phyloP scores from a whole-genome alignment of 2,113 vertebrate genomes.

The Lagopus leucura region DNA sequence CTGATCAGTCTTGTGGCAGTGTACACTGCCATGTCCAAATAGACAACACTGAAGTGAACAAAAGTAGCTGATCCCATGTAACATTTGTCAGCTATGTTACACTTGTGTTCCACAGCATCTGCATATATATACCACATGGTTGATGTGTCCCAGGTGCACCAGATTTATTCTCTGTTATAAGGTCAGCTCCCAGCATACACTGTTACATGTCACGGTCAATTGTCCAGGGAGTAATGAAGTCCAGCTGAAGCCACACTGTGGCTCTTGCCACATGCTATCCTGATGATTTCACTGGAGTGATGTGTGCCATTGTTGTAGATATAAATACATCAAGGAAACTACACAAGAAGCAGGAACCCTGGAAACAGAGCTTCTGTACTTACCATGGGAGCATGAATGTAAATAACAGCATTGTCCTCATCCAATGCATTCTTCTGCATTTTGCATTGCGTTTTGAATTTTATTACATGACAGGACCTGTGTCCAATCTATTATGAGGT shows the following conservation, averaged over 20 bases:
- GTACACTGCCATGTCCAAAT: not conserved
- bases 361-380: not conserved
- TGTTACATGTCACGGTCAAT: not conserved
- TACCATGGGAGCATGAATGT: not conserved
- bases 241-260: not conserved
- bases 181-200: conserved; percentile 10
- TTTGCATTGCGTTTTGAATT: not conserved
- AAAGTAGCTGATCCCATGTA: not conserved
- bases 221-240: not conserved
- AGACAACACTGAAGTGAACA: not conserved
- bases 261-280: not conserved
- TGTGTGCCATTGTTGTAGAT: not conserved
- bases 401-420: not conserved
- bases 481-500: not conserved
- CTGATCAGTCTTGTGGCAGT: not conserved
- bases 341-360: not conserved
- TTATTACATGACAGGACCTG: not conserved
- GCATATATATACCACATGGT: not conserved
- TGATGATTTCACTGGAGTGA: not conserved
- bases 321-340: not conserved
- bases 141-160: not conserved
- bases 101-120: not conserved
- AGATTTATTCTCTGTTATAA: conserved; percentile 23
- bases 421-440: not conserved
- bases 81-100: conserved; percentile 40